Evolutionary conservation across 2,113 vertebrate genomes (phyloP).

Genomic region (Girardinichthys multiradiatus): DNA sequence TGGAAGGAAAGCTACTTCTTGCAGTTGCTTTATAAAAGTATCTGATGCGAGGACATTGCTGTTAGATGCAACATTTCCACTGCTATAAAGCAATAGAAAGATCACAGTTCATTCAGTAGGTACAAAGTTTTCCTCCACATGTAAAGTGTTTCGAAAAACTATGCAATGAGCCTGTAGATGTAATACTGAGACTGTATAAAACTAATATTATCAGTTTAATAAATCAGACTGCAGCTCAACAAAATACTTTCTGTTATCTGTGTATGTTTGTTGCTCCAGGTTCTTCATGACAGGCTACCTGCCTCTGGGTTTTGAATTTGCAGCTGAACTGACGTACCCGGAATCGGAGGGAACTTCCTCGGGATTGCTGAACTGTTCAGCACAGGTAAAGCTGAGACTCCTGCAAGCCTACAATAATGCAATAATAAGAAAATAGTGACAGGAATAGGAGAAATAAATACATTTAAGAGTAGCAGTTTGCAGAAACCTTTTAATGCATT

Average conservation of each 20-base stretch:
- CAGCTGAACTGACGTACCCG: constrained; percentile 92
- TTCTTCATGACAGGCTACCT: constrained; percentile 99
- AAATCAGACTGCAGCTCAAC: background rate
- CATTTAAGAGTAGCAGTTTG: background rate
- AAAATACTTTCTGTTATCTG: background rate
- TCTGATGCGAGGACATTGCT: background rate
- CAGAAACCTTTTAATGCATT: too few relatives aligned
- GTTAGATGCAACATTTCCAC: background rate
- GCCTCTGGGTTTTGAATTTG: constrained; percentile 95
- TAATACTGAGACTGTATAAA: background rate
- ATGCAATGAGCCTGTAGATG: background rate
- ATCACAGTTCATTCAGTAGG: background rate
- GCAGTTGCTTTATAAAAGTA: background rate
- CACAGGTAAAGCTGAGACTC: constrained; percentile 82
- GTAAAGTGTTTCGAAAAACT: background rate
- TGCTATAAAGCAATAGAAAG: background rate
- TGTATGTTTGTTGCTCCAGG: constrained; percentile 65
- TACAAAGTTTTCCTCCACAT: constrained; percentile 2
- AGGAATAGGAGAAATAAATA: background rate
- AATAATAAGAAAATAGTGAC: background rate
- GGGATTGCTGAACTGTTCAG: constrained; percentile 93
- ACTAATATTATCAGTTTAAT: background rate
- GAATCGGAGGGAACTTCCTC: constrained; percentile 96
- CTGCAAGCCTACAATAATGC: background rate
- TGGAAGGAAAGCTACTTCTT: constrained; percentile 2